A percentile compares a stretch with the other conserved stretches of the same genome.
phyloP scores from a whole-genome alignment of 2,797 vertebrate species.

The Scomberomorus guttatus region DNA sequence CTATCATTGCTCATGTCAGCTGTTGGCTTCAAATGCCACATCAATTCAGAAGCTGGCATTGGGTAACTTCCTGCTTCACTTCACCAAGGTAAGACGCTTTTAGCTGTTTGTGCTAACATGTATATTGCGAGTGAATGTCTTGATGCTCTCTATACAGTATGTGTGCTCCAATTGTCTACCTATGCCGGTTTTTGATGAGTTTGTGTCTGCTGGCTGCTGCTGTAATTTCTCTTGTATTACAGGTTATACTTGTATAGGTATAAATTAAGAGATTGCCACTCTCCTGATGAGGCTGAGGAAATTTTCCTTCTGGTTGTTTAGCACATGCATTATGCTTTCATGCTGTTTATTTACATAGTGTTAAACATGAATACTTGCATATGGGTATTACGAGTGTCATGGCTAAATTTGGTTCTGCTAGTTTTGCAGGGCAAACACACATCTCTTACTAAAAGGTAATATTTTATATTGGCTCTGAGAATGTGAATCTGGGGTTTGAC shows the following conservation, averaged over 20 bases:
- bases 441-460: background rate
- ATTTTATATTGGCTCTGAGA: background rate
- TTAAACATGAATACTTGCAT: background rate
- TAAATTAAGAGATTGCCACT: background rate
- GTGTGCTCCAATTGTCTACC: background rate
- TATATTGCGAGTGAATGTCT: background rate
- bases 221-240: background rate
- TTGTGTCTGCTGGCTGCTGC: background rate
- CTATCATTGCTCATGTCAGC: too few species aligned
- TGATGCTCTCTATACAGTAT: background rate
- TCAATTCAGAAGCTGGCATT: background rate
- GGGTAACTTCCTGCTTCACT: background rate
- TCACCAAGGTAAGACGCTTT: background rate
- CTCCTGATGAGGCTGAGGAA: background rate
- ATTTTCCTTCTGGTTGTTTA: background rate
- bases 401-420: background rate
- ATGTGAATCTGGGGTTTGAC: background rate
- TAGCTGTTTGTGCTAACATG: background rate
- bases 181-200: background rate
- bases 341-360: background rate
- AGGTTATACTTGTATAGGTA: background rate
- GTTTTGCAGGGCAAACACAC: background rate
- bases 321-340: background rate
- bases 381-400: background rate
- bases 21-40: background rate